These are phyloP conservation scores for Pseudorasbora parva DNA, from an alignment of 2,113 vertebrate species.

Conservation along the genomic window DNA sequence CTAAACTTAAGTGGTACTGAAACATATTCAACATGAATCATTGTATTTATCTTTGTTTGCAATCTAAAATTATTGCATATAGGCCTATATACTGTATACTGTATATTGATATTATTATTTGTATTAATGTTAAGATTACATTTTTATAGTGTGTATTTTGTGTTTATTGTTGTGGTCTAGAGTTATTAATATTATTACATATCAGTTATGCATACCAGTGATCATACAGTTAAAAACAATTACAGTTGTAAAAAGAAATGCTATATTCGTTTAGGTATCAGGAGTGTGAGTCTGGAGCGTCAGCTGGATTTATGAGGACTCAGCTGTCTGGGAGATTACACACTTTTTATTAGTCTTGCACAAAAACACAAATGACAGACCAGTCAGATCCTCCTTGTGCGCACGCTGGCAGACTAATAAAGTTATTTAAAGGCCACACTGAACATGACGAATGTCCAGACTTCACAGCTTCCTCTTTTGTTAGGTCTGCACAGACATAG, in stretches of 20 bases:
- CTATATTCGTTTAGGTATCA: not conserved
- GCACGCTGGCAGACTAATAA: conserved; percentile 7
- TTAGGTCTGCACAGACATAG: not conserved
- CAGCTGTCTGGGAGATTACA: not conserved
- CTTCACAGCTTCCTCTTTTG: not conserved
- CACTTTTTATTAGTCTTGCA: not conserved
- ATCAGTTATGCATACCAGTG: not conserved
- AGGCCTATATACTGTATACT: too few relatives aligned
- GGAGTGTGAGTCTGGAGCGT: not conserved
- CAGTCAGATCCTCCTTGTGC: not conserved
- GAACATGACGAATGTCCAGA: not conserved
- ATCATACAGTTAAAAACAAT: not conserved
- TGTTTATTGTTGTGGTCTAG: not conserved
- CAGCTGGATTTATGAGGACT: not conserved
- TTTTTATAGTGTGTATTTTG: not conserved
- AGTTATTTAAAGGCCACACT: not conserved
- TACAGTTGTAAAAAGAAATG: not conserved
- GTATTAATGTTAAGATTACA: not conserved
- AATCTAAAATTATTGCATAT: not conserved
- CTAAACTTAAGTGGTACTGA: too few relatives aligned
- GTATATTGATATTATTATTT: not conserved
- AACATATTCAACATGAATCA: not conserved
- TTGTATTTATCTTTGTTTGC: not conserved
- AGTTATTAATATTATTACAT: not conserved
- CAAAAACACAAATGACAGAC: not conserved